phyloP scores from a whole-genome alignment of 1,140 invertebrate genomes.

The Chionoecetes opilio region DNA sequence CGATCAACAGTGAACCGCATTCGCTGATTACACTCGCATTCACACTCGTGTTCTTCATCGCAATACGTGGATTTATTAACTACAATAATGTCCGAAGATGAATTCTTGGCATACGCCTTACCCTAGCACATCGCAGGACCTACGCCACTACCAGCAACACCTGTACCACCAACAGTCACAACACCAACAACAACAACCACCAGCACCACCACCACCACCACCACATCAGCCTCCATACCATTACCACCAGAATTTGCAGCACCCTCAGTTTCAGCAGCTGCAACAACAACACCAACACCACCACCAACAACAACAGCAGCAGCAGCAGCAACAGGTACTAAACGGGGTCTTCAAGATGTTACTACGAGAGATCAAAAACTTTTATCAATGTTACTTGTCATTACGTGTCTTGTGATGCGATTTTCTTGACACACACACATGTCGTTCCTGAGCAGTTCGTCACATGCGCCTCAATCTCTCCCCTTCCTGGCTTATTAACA shows the following conservation, averaged over 20 bases:
- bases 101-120: conserved; percentile 67
- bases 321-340: conserved; percentile 46
- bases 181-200: conserved; percentile 40
- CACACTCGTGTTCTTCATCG: not conserved
- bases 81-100: conserved; percentile 68
- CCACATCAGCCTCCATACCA: not conserved
- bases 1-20: not conserved
- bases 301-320: conserved; percentile 49
- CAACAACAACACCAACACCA: conserved; percentile 40
- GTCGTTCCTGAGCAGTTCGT: no score
- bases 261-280: conserved; percentile 36
- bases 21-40: not conserved
- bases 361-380: no score
- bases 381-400: no score
- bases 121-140: conserved; percentile 49
- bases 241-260: conserved; percentile 43
- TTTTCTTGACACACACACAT: no score
- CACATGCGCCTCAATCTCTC: not conserved
- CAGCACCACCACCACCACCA: not conserved
- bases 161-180: conserved; percentile 33
- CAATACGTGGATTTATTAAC: conserved; percentile 41
- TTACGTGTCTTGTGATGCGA: no score
- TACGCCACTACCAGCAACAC: conserved; percentile 41
- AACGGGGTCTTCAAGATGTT: no score
- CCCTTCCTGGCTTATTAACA: not conserved